A percentile compares a stretch with the other conserved stretches of the same genome.
phyloP scores from a whole-genome alignment of 2,888 invertebrate genomes.

The Lapara coniferarum region DNA sequence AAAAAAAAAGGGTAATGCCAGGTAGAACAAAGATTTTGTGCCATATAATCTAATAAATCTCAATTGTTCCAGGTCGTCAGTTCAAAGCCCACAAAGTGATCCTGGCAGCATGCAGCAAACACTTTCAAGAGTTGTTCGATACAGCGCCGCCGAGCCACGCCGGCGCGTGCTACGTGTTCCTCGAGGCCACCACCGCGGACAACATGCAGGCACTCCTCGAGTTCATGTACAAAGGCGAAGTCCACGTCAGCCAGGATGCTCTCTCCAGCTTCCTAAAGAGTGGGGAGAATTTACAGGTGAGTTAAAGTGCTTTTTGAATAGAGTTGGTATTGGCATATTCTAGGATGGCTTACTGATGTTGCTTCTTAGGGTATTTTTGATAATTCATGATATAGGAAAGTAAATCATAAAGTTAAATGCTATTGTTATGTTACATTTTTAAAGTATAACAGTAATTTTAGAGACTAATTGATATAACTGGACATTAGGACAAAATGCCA shows the following conservation, averaged over 20 bases:
- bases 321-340: too few relatives aligned
- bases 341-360: too few relatives aligned
- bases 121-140: slow-evolving; percentile 95
- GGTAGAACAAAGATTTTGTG: too few relatives aligned
- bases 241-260: slow-evolving; percentile 95
- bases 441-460: too few relatives aligned
- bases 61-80: slow-evolving; percentile 87
- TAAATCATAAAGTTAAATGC: too few relatives aligned
- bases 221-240: slow-evolving; percentile 97
- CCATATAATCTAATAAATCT: background rate
- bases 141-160: slow-evolving; percentile 91
- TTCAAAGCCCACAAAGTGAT: slow-evolving; percentile 96
- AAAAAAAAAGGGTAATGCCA: too few relatives aligned
- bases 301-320: too few relatives aligned
- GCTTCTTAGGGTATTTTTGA: too few relatives aligned
- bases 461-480: too few relatives aligned
- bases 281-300: slow-evolving; percentile 93
- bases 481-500: too few relatives aligned
- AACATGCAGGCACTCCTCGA: slow-evolving; percentile 96
- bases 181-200: slow-evolving; percentile 94
- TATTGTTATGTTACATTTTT: too few relatives aligned
- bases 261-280: slow-evolving; percentile 95
- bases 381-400: too few relatives aligned
- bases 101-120: slow-evolving; percentile 96
- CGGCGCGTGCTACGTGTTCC: slow-evolving; percentile 91